A percentile compares a stretch with the other conserved stretches of the same genome.
phyloP scores from a whole-genome alignment of 1,140 invertebrate species.

The Drosophila cardini region DNA sequence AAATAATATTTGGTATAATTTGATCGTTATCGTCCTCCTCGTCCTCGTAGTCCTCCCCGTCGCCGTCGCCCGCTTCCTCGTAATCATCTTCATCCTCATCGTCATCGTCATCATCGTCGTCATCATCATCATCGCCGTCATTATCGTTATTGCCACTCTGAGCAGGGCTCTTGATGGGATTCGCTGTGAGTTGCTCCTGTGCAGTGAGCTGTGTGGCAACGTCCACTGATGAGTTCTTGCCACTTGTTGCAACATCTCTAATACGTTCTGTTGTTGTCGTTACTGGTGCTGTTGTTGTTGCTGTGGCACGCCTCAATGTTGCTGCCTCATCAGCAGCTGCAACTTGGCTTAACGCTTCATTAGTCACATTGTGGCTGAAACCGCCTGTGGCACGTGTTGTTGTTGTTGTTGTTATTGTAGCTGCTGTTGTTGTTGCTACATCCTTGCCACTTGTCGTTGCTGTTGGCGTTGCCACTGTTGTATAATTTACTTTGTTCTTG shows the following conservation, averaged over 20 bases:
- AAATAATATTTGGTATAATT: slow-evolving; percentile 81
- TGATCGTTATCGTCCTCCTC: slow-evolving; percentile 74
- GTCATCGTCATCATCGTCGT: slow-evolving; percentile 50
- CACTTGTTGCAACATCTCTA: slow-evolving; percentile 65
- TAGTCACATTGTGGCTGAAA: slow-evolving; percentile 71
- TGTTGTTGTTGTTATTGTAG: slow-evolving; percentile 6
- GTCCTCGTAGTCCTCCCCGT: slow-evolving; percentile 36
- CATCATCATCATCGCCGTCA: slow-evolving; percentile 25
- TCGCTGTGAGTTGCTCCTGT: slow-evolving; percentile 49
- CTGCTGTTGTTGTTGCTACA: slow-evolving; percentile 9
- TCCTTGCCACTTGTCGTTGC: slow-evolving; percentile 14
- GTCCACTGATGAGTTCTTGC: slow-evolving; percentile 7
- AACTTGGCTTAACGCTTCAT: slow-evolving; percentile 75
- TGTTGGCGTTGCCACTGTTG: slow-evolving; percentile 23
- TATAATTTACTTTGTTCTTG: slow-evolving; percentile 44
- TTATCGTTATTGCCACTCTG: slow-evolving; percentile 7
- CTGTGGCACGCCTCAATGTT: slow-evolving; percentile 56
- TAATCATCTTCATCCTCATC: slow-evolving; percentile 68
- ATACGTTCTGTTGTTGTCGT: slow-evolving; percentile 9
- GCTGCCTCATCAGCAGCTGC: slow-evolving; percentile 49
- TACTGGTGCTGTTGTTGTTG: slow-evolving; percentile 26
- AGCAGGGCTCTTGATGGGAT: slow-evolving; percentile 15
- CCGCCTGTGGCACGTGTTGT: slow-evolving; percentile 39
- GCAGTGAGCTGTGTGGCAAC: slow-evolving; percentile 27
- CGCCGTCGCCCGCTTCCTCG: slow-evolving; percentile 63